Base-by-base conservation (phyloP, 2,113 vertebrate genomes). In the Glaucidium brasilianum region DNA sequence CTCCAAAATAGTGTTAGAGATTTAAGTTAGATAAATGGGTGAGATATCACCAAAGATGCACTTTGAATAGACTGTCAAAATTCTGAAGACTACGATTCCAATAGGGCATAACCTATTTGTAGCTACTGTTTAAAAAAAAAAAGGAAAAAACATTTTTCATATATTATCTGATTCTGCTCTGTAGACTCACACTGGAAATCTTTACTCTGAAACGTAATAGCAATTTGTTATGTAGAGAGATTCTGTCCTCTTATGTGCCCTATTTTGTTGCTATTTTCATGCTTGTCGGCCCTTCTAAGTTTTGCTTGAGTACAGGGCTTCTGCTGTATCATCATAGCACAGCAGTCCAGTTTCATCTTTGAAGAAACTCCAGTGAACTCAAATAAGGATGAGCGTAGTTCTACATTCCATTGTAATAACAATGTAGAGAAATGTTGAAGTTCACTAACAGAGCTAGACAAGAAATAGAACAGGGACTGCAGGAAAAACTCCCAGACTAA, bases 41-140 rank as follows among this genome's bases (percentile, higher is more conserved):
- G n/a, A 81, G 26, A 9, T 49, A 37, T 45, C 12, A n/a, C 26
- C 55, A 55, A 27, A 56, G 20, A 20, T 25, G 47, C 35, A 47
- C 64, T 77, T 76, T 41, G 55, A 62, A n/a, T 41, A 32, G 88
- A 39, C 49, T n/a, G 22, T 43, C 45, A 53, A 49, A 81, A 58
- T 97, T 99, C 98, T 98, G 96, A 99, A 99, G 82, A 99, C 2
- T 77, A 98, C 16, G 15, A 98, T 98, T 92, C 98, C 98, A 45
- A 89, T 21, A 94, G 98, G 52, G 98, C 97, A 59, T 98, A 99
- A 13, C 95, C 2, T 68, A 98, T 98, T 94, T 98, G 88, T 39
- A 98, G 15, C 97, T 97, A 98, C 98, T 98, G 97, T 67, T 87
- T 90, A 60, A 37, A 71, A 60, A 86, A 2, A 5, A 49, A 58